phyloP scores from a whole-genome alignment of 2,888 invertebrate species.

The Xylocampa areola region DNA sequence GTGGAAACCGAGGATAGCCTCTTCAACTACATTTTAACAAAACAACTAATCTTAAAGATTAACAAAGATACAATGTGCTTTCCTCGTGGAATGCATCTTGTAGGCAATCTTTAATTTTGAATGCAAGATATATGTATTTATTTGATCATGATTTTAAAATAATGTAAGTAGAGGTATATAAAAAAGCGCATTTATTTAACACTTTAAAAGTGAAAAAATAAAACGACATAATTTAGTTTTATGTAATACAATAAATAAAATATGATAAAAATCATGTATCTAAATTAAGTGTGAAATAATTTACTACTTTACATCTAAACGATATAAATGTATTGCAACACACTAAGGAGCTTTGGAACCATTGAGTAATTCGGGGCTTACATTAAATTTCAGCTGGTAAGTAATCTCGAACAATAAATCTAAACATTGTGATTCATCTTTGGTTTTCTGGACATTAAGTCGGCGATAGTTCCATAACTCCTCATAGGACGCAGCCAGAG shows the following conservation, averaged over 20 bases:
- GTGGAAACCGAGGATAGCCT: conserved; percentile 88
- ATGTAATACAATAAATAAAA: conserved; percentile 86
- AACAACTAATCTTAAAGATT: conserved; percentile 80
- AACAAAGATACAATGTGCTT: conserved; percentile 84
- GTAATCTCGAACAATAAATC: conserved; percentile 82
- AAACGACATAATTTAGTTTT: conserved; percentile 84
- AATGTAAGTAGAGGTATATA: conserved; percentile 87
- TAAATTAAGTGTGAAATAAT: conserved; percentile 89
- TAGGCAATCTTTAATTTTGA: conserved; percentile 78
- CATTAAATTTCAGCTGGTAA: conserved; percentile 78
- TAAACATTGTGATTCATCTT: conserved; percentile 87
- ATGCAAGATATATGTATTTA: conserved; percentile 83
- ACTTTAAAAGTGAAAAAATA: conserved; percentile 85
- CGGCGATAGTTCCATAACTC: conserved; percentile 86
- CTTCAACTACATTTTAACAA: conserved; percentile 82
- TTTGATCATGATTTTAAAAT: conserved; percentile 88
- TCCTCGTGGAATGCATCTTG: conserved; percentile 84
- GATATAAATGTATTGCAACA: conserved; percentile 88
- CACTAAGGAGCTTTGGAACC: conserved; percentile 88
- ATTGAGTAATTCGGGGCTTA: conserved; percentile 80
- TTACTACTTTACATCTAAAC: conserved; percentile 89
- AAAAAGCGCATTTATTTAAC: conserved; percentile 85
- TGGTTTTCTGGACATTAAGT: conserved; percentile 82
- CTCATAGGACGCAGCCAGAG: conserved; percentile 68
- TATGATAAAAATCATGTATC: conserved; percentile 84